phyloP scores from a whole-genome alignment of 23 tunicate genomes.

The Botrylloides violaceus region DNA sequence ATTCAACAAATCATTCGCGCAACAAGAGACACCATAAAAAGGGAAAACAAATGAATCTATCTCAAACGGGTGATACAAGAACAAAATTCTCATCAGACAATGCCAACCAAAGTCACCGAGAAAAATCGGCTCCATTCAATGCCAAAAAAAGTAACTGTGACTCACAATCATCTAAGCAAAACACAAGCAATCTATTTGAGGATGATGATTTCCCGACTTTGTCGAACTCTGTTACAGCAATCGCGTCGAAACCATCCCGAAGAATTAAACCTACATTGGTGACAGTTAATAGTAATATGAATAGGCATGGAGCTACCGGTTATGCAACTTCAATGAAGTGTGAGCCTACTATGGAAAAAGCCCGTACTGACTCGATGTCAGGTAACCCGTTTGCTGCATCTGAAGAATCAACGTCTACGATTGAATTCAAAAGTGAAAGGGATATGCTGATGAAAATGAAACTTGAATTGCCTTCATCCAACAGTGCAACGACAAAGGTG shows the following conservation, averaged over 20 bases:
- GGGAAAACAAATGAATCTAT: background rate
- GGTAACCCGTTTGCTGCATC: conserved; percentile 1
- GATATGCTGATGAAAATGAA: conserved; percentile 10
- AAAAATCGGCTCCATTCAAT: too few species aligned
- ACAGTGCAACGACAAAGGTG: background rate
- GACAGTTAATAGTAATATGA: background rate
- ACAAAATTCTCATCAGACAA: too few species aligned
- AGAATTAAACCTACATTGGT: conserved; percentile 23
- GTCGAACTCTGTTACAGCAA: background rate
- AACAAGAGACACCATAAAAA: background rate
- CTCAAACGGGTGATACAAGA: background rate
- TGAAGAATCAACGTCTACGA: background rate
- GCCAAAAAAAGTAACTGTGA: background rate
- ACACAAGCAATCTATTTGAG: background rate
- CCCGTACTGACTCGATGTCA: background rate
- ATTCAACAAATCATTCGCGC: background rate
- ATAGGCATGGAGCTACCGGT: background rate
- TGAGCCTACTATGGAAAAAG: background rate
- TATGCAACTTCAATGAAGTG: background rate
- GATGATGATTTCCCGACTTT: conserved; percentile 13
- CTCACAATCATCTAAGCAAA: background rate
- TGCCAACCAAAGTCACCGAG: too few species aligned
- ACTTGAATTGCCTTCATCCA: background rate
- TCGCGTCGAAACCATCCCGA: conserved; percentile 8
- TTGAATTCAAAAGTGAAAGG: background rate